phyloP scores from a whole-genome alignment of 1,140 invertebrate genomes.

The Nebria ingens region DNA sequence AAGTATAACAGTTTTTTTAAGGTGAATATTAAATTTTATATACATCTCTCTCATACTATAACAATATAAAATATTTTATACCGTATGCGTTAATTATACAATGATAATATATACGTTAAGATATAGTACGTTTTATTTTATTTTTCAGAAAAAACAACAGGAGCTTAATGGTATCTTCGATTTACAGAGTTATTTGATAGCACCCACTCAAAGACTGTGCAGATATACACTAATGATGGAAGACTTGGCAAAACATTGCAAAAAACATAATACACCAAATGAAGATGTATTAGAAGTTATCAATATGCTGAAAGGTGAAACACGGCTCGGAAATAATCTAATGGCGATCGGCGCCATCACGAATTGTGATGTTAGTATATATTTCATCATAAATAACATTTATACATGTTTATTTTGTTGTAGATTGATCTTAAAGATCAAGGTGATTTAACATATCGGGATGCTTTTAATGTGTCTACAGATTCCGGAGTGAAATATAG shows the following conservation, averaged over 20 bases:
- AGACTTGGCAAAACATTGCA: neutral
- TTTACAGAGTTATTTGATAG: neutral
- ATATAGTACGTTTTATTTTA: too few relatives aligned
- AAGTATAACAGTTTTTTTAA: neutral
- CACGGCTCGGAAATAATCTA: neutral
- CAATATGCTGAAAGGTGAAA: neutral
- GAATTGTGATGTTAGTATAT: neutral
- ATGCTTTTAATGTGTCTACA: neutral
- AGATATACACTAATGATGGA: neutral
- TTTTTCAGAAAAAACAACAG: neutral
- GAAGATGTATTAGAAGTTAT: neutral
- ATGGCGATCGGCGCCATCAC: neutral
- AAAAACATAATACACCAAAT: neutral
- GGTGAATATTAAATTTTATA: too few relatives aligned
- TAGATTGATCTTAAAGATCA: conserved; percentile 3
- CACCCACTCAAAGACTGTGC: neutral
- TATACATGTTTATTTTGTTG: neutral
- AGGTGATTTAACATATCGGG: neutral
- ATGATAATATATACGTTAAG: too few relatives aligned
- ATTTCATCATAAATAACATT: too few relatives aligned
- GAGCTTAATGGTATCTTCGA: neutral
- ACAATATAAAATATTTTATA: neutral
- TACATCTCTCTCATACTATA: neutral
- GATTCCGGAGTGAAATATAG: neutral
- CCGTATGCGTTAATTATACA: too few relatives aligned